Percentiles rank a stretch among this genome's conserved stretches.
Evolutionary conservation across 2,113 vertebrate species (phyloP).

Genomic region (Daphoenositta chrysoptera): DNA sequence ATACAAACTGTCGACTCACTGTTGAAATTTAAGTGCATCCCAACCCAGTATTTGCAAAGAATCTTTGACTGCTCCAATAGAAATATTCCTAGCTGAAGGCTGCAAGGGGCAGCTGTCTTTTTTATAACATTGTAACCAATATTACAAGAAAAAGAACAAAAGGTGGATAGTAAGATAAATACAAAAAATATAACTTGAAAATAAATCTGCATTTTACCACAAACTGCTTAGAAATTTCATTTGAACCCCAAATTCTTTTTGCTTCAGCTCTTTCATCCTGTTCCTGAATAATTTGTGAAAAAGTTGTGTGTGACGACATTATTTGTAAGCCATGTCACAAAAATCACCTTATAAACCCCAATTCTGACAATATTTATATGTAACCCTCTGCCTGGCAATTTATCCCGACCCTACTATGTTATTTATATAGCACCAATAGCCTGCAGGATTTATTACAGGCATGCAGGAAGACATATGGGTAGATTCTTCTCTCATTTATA

Average conservation of each 20-base stretch:
- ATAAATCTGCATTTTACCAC: background rate
- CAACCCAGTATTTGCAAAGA: background rate
- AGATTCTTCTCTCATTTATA: slow-evolving; percentile 23
- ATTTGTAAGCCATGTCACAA: slow-evolving; percentile 1
- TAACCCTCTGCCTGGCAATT: background rate
- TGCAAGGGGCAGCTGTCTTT: background rate
- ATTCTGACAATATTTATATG: slow-evolving; percentile 23
- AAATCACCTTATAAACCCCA: background rate
- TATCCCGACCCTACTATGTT: background rate
- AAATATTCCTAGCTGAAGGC: background rate
- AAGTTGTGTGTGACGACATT: background rate
- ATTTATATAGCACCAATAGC: slow-evolving; percentile 20
- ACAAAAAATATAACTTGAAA: background rate
- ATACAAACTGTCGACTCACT: background rate
- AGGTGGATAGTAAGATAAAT: background rate
- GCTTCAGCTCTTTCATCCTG: background rate
- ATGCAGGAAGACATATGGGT: slow-evolving; percentile 8
- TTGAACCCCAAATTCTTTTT: background rate
- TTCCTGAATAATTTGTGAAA: background rate
- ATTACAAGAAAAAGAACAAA: background rate
- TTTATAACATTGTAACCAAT: background rate
- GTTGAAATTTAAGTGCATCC: background rate
- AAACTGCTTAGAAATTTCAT: background rate
- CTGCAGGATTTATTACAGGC: slow-evolving; percentile 12
- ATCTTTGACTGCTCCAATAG: background rate